A percentile compares a stretch with the other conserved stretches of the same genome.
phyloP scores from a whole-genome alignment of 1,140 invertebrate species.

The Drosophila takahashii region DNA sequence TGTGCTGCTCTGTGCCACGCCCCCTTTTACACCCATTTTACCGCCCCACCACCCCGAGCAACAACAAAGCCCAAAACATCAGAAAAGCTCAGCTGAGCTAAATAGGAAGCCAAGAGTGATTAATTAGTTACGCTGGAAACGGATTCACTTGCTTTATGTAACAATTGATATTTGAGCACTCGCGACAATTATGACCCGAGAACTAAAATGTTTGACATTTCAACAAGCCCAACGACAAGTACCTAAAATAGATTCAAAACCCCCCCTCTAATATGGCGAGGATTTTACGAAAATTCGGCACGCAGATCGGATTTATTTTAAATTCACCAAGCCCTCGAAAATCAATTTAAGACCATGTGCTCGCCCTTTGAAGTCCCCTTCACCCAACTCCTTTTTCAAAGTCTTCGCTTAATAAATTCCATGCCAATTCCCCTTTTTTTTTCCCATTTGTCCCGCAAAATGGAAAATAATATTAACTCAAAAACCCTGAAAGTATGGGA shows the following conservation, averaged over 20 bases:
- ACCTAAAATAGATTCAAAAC: not conserved
- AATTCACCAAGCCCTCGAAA: not conserved
- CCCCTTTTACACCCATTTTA: not conserved
- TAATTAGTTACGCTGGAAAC: conserved; percentile 42
- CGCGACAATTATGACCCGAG: conserved; percentile 20
- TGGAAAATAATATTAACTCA: not conserved
- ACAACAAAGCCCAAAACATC: conserved; percentile 9
- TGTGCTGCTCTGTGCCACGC: not conserved
- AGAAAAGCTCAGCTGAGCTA: conserved; percentile 31
- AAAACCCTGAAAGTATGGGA: not conserved
- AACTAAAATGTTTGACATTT: not conserved
- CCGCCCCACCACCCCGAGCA: not conserved
- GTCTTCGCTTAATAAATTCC: conserved; percentile 10
- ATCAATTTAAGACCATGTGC: conserved; percentile 11
- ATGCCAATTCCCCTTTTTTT: not conserved
- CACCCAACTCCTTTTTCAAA: conserved; percentile 8
- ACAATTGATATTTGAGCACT: conserved; percentile 34
- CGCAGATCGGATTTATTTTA: conserved; percentile 6
- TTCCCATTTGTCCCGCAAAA: not conserved
- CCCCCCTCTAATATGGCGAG: not conserved
- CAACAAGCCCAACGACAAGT: not conserved
- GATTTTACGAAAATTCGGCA: not conserved
- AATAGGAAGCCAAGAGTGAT: conserved; percentile 27
- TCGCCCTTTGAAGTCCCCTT: not conserved
- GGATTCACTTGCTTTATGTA: conserved; percentile 19